Evolutionary conservation across 1,140 invertebrate genomes (phyloP).

Genomic region (Nasonia giraulti): DNA sequence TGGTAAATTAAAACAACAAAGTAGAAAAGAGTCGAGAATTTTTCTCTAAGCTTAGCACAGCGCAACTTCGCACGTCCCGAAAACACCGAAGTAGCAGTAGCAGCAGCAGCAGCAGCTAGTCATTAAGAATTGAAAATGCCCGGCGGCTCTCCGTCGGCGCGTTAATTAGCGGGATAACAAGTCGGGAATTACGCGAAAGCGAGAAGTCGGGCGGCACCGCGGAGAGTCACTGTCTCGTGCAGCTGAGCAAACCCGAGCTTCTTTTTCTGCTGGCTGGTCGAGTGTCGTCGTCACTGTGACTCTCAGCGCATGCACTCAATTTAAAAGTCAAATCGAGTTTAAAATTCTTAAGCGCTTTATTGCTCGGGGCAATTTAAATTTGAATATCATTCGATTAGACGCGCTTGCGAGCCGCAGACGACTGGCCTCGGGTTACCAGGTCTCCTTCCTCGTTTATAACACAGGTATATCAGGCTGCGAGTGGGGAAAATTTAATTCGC

Average conservation of each 20-base stretch:
- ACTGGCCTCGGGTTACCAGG: constrained; percentile 1
- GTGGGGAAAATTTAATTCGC: neutral
- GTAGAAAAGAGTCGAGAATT: neutral
- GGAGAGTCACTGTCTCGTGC: constrained; percentile 1
- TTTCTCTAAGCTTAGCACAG: neutral
- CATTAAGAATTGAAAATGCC: neutral
- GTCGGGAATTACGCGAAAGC: constrained; percentile 27
- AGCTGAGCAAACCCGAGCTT: neutral
- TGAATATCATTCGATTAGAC: constrained; percentile 61
- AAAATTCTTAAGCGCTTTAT: constrained; percentile 57
- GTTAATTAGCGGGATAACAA: constrained; percentile 21
- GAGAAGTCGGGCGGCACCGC: neutral
- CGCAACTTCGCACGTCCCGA: neutral
- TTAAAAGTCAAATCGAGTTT: constrained; percentile 59
- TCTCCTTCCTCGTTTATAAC: neutral
- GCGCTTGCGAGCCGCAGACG: neutral
- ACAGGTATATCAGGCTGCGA: neutral
- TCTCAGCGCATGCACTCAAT: constrained; percentile 41
- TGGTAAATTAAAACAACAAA: neutral
- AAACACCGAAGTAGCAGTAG: neutral
- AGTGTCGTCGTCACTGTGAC: neutral
- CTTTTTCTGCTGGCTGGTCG: neutral
- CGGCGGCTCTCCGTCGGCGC: neutral
- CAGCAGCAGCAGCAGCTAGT: neutral
- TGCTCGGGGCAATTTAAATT: constrained; percentile 55